These are phyloP conservation scores for Mustela nigripes DNA, from an alignment of 2,113 vertebrate genomes.

Conservation along the genomic window DNA sequence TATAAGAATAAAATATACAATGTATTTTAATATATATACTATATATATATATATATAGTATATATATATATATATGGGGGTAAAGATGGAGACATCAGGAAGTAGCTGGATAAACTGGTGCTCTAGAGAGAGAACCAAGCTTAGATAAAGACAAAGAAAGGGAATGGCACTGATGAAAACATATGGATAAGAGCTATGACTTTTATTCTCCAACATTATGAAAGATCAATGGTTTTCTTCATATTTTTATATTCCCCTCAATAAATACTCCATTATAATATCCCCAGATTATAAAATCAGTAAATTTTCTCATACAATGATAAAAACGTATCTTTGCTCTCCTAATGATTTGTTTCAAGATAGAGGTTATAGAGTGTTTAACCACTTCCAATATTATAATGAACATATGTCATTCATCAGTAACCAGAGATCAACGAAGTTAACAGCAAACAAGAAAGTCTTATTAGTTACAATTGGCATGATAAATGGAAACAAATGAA, in stretches of 20 bases:
- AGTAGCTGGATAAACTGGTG: not conserved
- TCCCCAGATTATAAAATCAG: not conserved
- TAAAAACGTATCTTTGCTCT: not conserved
- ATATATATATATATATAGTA: no score
- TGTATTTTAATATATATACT: no score
- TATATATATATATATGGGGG: no score
- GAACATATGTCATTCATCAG: not conserved
- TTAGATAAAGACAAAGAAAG: not conserved
- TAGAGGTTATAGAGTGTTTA: not conserved
- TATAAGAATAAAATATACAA: no score
- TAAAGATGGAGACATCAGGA: no score
- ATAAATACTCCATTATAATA: not conserved
- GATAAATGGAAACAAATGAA: not conserved
- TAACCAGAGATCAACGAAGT: not conserved
- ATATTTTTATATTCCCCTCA: not conserved
- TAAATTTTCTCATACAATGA: not conserved
- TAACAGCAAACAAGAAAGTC: not conserved
- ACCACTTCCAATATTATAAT: not conserved
- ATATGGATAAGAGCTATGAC: rapidly evolving
- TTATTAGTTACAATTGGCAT: not conserved
- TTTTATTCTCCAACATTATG: rapidly evolving
- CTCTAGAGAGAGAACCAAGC: no score
- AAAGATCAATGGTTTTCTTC: not conserved
- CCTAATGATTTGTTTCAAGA: not conserved
- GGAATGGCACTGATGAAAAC: no score